Base-by-base conservation (phyloP, 2,113 vertebrate genomes). In the Murina feae region DNA sequence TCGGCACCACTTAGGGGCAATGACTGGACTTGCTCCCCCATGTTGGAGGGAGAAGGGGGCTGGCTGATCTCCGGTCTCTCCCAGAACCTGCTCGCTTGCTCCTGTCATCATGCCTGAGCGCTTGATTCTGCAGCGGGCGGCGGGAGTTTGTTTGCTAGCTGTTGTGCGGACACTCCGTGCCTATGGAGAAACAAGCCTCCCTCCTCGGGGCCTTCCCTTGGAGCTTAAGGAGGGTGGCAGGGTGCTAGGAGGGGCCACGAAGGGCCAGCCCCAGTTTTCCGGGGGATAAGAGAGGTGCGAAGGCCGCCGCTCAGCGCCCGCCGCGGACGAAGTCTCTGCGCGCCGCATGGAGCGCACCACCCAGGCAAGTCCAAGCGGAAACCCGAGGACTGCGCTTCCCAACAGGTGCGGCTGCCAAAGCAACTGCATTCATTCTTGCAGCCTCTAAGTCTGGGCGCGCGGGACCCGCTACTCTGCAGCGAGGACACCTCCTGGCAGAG, bases 401-500 rank as follows among this genome's bases (percentile, higher is more conserved):
- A n/a, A 6, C 37, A 21, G 25, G 30, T 5, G 25, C 2, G 32
- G 28, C 80, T 21, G 21, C 18, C 75, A 18, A 3, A 10, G 42
- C 30, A 7, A 9, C 2, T 12, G 47, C n/a, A 1, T 47, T 17
- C n/a, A 9, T 49, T n/a, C 37, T 6, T 9, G 2, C 8, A 25
- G 8, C 11, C 3, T 37, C 11, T 4, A 32, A 32, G 76, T 6
- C 68, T 3, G 51, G 21, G 35, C 0, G 25, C 58, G 25, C 78
- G 6, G 42, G 39, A 5, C 4, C 9, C 68, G 16, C 21, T 2
- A 1, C 42, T 11, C 23, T 0, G 32, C 17, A 5, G 8, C 7
- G 4, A 13, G 10, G 21, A 9, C 0, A 83, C 35, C 49, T 0
- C 1, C 0, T 0, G 0, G 4, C 0, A 1, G 32, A 39, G 1